Conservation (phyloP, 2,888 invertebrate genomes). For the Habroteleia sp. region DNA sequence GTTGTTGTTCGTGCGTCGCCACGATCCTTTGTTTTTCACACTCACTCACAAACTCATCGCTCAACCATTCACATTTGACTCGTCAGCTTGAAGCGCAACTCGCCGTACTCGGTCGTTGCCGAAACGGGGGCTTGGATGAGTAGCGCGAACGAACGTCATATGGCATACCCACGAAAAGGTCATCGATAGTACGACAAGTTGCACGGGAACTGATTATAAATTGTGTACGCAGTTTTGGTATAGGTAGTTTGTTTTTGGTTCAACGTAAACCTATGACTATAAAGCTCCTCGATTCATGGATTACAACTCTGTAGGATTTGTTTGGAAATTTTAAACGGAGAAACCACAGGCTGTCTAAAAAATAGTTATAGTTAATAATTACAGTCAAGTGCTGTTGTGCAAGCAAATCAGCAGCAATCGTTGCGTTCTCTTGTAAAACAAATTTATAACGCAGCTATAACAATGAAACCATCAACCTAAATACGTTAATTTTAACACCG, state of each 20-base stretch:
- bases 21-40: constrained; percentile 44
- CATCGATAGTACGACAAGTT: constrained; percentile 16
- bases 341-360: too few relatives aligned
- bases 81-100: constrained; percentile 31
- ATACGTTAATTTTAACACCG: too few relatives aligned
- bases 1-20: constrained; percentile 47
- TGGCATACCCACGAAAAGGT: constrained; percentile 13
- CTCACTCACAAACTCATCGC: constrained; percentile 10
- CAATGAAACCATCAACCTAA: too few relatives aligned
- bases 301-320: too few relatives aligned
- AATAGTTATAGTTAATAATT: too few relatives aligned
- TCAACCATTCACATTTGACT: constrained; percentile 32
- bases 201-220: constrained; percentile 39
- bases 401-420: too few relatives aligned
- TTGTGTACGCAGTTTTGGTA: constrained; percentile 66
- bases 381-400: too few relatives aligned
- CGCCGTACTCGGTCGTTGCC: constrained; percentile 15
- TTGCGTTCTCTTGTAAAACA: too few relatives aligned
- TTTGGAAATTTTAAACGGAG: too few relatives aligned
- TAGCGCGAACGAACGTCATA: constrained; percentile 17
- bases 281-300: constrained; percentile 65
- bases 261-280: constrained; percentile 71
- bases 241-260: constrained; percentile 71
- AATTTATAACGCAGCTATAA: too few relatives aligned
- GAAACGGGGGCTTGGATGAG: neutral